A percentile compares a stretch with the other conserved stretches of the same genome.
These are phyloP conservation scores for Bombus consobrinus DNA, from an alignment of 1,140 invertebrate species.

Conservation along the genomic window DNA sequence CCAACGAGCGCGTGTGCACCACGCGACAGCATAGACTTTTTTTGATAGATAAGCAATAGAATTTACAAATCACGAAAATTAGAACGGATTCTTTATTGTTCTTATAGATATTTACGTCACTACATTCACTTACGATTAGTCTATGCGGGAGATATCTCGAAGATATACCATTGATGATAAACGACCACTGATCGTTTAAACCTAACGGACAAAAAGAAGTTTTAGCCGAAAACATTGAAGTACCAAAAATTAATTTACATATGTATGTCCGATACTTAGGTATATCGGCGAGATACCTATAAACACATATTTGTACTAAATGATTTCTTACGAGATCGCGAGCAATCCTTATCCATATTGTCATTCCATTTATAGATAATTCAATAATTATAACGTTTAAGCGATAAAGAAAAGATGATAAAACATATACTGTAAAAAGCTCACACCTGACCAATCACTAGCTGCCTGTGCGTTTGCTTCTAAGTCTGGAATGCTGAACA, in stretches of 20 bases:
- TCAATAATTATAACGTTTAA: constrained; percentile 44
- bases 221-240: not conserved
- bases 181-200: constrained; percentile 27
- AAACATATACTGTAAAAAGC: constrained; percentile 68
- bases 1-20: constrained; percentile 66
- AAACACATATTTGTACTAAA: constrained; percentile 36
- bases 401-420: constrained; percentile 11
- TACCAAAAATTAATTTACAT: constrained; percentile 26
- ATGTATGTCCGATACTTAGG: not conserved
- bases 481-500: constrained; percentile 63
- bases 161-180: constrained; percentile 1
- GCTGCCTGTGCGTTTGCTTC: constrained; percentile 78
- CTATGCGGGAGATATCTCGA: constrained; percentile 9
- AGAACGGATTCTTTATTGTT: constrained; percentile 63
- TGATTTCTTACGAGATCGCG: constrained; percentile 55
- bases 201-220: constrained; percentile 7
- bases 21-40: constrained; percentile 47
- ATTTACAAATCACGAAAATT: constrained; percentile 47
- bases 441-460: constrained; percentile 80
- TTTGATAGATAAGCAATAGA: constrained; percentile 58
- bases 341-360: constrained; percentile 67
- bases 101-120: constrained; percentile 45
- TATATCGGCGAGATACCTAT: constrained; percentile 9
- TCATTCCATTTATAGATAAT: constrained; percentile 66
- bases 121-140: constrained; percentile 40